These are phyloP conservation scores for Pachydiplax longipennis DNA, from an alignment of 2,888 invertebrate species.

Conservation along the genomic window DNA sequence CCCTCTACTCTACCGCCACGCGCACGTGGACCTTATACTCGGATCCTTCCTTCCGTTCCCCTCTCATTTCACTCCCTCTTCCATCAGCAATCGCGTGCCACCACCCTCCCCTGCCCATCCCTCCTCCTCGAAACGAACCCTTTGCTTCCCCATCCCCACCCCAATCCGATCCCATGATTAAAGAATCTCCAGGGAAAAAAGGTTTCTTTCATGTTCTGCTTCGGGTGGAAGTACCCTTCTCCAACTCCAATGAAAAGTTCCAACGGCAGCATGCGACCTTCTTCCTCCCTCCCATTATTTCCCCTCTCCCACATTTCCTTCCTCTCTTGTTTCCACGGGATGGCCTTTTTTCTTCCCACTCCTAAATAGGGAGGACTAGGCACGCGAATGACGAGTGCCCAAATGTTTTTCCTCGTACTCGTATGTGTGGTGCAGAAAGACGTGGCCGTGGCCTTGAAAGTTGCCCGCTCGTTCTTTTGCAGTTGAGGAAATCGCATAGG, in stretches of 20 bases:
- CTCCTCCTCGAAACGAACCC: background rate
- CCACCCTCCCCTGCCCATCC: too few species aligned
- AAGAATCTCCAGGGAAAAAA: background rate
- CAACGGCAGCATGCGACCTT: background rate
- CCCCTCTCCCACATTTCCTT: background rate
- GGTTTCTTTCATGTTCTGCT: background rate
- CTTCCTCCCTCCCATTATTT: background rate
- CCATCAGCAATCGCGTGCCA: background rate
- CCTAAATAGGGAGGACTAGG: background rate
- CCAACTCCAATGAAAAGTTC: background rate
- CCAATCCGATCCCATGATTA: background rate
- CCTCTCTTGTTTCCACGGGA: background rate
- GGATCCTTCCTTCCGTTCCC: too few species aligned
- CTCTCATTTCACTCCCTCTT: background rate
- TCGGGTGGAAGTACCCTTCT: background rate
- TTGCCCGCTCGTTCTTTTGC: too few species aligned
- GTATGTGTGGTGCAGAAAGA: too few species aligned
- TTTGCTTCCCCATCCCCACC: background rate
- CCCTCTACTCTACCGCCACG: background rate
- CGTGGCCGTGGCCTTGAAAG: too few species aligned
- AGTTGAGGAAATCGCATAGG: too few species aligned
- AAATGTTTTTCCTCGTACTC: too few species aligned
- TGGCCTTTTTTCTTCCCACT: background rate
- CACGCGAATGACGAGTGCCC: background rate
- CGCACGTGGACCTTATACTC: constrained; percentile 3